Evolutionary conservation across 2,888 invertebrate genomes (phyloP), one percentile per base, ranked within the genome.

Genomic region (Drosophila longiperda): DNA sequence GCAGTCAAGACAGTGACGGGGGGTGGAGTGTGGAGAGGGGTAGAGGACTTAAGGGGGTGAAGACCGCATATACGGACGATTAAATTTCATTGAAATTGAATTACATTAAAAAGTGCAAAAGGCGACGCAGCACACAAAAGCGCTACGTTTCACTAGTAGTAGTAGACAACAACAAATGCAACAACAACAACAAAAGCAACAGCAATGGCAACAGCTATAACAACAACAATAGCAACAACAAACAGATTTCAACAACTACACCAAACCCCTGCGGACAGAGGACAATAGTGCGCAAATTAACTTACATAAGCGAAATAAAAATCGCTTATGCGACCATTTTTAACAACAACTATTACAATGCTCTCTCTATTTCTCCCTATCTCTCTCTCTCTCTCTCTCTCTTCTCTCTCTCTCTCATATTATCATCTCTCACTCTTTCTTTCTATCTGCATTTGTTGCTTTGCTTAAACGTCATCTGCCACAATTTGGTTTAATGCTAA

Each of bases 1-100:
- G 49, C 12, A 32, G 49, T 9, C 49, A 23, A 20, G 55, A 17
- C 29, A 6, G 29, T 29, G 6, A 6, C 29, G 29, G 15, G 36
- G 1, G n/a, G 11, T n/a, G n/a, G n/a, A n/a, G n/a, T n/a, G n/a
- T n/a, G n/a, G n/a, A n/a, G n/a, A n/a, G n/a, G n/a, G n/a, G n/a
- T n/a, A n/a, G n/a, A n/a, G 20, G 8, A 23, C 45, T 23, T 15
- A 20, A 23, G 45, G 45, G 45, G 45, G 23, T 29, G 29, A 20
- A 26, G 58, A 65, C 68, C 62, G 73, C 75, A 75, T 82, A 83
- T 82, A 84, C 89, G 82, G 84, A 70, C 87, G 87, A 88, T 88
- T 88, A 88, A 88, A 88, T 88, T 88, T 90, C 87, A 88, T 82
- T 88, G 90, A 90, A 88, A 88, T 88, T 83, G 90, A 88, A 88